Base-by-base conservation (phyloP, 2,797 vertebrate species). In the Brachyrhaphis roseni region DNA sequence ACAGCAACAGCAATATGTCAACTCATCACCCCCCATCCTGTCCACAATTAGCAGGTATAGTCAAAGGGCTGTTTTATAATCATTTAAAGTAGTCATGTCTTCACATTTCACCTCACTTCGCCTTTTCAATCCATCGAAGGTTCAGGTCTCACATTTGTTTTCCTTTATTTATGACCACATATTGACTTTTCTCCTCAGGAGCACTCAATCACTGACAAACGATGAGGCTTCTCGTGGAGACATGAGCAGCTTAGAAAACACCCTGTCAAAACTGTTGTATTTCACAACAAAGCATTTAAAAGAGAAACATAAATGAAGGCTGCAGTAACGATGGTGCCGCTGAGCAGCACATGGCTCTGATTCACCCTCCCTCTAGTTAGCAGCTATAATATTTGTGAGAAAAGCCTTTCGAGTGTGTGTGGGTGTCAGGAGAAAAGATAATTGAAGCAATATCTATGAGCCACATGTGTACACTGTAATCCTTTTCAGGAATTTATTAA, bases 401-500 rank as follows among this genome's bases (percentile, higher is more conserved):
- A 93, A 88, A 89, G 87, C 88, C 88, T 93, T 90, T 87, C 36
- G 82, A 88, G 88, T 85, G 89, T 53, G 86, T 78, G 92, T 92
- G 92, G 92, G 90, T 84, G 94, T 92, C 79, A 62, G 87, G 81
- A 91, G 90, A 90, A 92, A 90, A 88, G 90, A 94, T 93, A 93
- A 93, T 92, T 92, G 90, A 91, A 91, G 91, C 82, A 39, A 85
- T 89, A 90, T 91, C 90, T 93, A 88, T 82, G 91, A 92, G 90
- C 90, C 91, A 94, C 93, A 91, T 91, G 91, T 91, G 93, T 80
- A 87, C 85, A 83, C 84, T 86, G 86, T 91, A 94, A 94, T 93
- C 89, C 90, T 81, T 93, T 90, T 88, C 73, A 90, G 92, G 91
- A 90, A 90, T 89, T 90, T 92, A 93, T 93, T 94, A 84, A 91